Evolutionary conservation across 2,888 invertebrate genomes (phyloP), one percentile per base, ranked within the genome.

Genomic region (Julus scandinavius): DNA sequence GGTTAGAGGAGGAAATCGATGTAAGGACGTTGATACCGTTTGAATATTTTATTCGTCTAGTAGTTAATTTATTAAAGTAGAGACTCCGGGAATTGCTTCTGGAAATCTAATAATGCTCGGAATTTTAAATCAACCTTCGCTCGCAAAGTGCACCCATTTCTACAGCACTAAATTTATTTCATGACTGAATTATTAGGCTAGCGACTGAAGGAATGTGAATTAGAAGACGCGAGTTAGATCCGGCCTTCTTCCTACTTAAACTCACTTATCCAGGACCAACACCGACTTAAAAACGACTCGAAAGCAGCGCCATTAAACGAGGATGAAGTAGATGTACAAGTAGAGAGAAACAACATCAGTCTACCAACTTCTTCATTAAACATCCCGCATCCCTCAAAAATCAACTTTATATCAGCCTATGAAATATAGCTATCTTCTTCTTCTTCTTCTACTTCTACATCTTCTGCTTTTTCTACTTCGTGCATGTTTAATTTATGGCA

Each of bases 1-100:
- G 45, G 85, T 85, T 50, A 85, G 50, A 80, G 38, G 13, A 38
- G 13, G 80, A 80, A 80, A 80, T 80, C 80, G 80, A 85, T 85
- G 85, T 85, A 85, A 85, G 85, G 85, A 85, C 87, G 58, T 58
- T 87, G 87, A 87, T 58, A 58, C 87, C 40, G 54, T 58, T 58
- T 88, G 88, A 88, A 88, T 88, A 84, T 88, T 88, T 88, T 63
- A 88, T 88, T 49, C 80, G 80, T 80, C 41, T 72, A 85, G 38
- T 88, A 88, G 88, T 88, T 88, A 88, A 88, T 88, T 88, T 88
- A 88, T 88, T 88, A 88, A 88, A 84, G 88, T 84, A 88, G 85
- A 49, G 84, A 84, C 50, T 49, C 87, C 49, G 88, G 85, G 72
- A 87, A 87, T 87, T 87, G 87, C 87, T 87, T 40, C 87, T 87